Conservation (phyloP, 2,888 invertebrate genomes). For the Tortricodes alternella region DNA sequence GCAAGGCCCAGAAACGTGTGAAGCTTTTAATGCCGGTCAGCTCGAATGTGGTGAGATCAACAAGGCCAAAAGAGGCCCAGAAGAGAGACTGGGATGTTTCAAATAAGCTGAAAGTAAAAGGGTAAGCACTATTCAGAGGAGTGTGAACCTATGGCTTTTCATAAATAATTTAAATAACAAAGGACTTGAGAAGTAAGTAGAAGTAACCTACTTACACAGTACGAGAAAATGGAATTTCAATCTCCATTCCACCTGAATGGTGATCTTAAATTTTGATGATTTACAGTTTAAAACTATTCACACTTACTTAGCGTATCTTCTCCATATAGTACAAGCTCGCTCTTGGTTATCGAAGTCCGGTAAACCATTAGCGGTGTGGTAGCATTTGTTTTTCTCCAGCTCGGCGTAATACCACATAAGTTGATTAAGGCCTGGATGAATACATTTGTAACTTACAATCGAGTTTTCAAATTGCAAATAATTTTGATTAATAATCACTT, state of each 20-base stretch:
- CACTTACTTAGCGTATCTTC: slow-evolving; percentile 92
- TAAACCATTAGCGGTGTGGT: slow-evolving; percentile 86
- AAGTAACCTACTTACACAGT: no score
- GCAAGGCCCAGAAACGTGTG: slow-evolving; percentile 97
- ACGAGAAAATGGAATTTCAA: no score
- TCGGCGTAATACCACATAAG: slow-evolving; percentile 96
- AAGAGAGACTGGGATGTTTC: slow-evolving; percentile 98
- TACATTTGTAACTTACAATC: no score
- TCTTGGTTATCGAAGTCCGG: slow-evolving; percentile 93
- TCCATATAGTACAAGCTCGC: slow-evolving; percentile 92
- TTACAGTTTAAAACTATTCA: neutral
- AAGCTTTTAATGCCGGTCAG: slow-evolving; percentile 97
- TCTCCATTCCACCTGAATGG: neutral
- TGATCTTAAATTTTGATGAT: neutral
- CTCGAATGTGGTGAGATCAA: slow-evolving; percentile 97
- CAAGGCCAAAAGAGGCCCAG: slow-evolving; percentile 98
- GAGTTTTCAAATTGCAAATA: no score
- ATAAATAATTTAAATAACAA: no score
- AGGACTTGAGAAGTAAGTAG: no score
- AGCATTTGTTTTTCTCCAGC: slow-evolving; percentile 93
- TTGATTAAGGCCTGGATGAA: slow-evolving; percentile 90
- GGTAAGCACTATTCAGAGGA: neutral
- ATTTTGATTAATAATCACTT: slow-evolving; percentile 51
- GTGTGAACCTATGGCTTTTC: no score
- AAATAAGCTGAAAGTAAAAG: slow-evolving; percentile 88